Evolutionary conservation across 2,888 invertebrate species (phyloP).

Genomic region (Protophormia terraenovae): DNA sequence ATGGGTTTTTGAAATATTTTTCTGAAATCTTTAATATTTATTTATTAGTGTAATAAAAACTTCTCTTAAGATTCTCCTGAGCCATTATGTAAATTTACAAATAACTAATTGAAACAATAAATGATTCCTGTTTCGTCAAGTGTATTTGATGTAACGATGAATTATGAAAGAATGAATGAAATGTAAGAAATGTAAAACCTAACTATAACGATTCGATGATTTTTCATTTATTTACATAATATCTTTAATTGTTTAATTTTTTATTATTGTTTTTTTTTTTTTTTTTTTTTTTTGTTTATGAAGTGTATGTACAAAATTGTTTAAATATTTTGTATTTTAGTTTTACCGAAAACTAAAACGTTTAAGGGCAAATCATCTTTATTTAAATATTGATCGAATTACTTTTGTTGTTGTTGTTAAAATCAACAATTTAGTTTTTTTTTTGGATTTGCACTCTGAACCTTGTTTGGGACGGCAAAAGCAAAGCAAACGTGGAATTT

Average conservation of each 20-base stretch:
- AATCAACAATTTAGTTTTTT: constrained; percentile 40
- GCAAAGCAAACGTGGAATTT: constrained; percentile 71
- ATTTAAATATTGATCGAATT: constrained; percentile 19
- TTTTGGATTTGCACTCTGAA: constrained; percentile 72
- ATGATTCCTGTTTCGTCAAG: not conserved
- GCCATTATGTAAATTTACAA: too few species aligned
- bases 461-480: constrained; percentile 73
- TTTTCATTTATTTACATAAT: constrained; percentile 38
- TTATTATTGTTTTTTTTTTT: not conserved
- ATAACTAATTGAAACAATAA: not conserved
- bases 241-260: not conserved
- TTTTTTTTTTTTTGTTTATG: not conserved
- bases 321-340: not conserved
- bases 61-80: too few species aligned
- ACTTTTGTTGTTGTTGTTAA: constrained; percentile 13
- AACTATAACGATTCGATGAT: constrained; percentile 14
- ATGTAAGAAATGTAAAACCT: constrained; percentile 19
- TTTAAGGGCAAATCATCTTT: constrained; percentile 32
- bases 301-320: constrained; percentile 32
- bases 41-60: too few species aligned
- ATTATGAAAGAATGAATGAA: constrained; percentile 8
- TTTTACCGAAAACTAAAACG: not conserved
- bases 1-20: too few species aligned
- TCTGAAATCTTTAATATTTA: too few species aligned
- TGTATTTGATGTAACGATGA: not conserved